Conservation (phyloP, 2,888 invertebrate genomes). For the Apeira syringaria region DNA sequence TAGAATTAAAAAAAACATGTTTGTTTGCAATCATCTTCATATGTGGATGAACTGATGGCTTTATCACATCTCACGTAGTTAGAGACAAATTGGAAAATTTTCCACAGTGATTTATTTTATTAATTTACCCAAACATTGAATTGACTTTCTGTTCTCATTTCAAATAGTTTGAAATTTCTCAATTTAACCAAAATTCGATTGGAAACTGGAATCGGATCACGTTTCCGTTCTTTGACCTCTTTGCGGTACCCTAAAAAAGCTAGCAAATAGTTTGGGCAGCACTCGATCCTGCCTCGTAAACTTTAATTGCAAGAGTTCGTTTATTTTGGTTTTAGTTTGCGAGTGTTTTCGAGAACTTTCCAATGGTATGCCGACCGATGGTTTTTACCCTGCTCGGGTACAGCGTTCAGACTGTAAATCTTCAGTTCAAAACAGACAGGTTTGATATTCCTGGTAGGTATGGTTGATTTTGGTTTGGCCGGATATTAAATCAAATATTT, state of each 20-base stretch:
- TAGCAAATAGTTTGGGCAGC: conserved; percentile 27
- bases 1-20: too few relatives aligned
- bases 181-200: conserved; percentile 15
- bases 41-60: too few relatives aligned
- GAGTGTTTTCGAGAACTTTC: conserved; percentile 28
- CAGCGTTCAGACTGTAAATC: conserved; percentile 3
- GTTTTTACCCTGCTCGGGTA: not conserved
- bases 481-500: too few relatives aligned
- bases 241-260: conserved; percentile 25
- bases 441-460: conserved; percentile 4
- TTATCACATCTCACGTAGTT: too few relatives aligned
- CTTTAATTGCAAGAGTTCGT: conserved; percentile 54
- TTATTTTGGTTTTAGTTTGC: conserved; percentile 41
- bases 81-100: too few relatives aligned
- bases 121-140: too few relatives aligned
- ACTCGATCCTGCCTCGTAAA: conserved; percentile 37
- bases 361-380: conserved; percentile 1
- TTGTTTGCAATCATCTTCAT: too few relatives aligned
- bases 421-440: not conserved
- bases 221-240: conserved; percentile 17
- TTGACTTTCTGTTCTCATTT: conserved; percentile 9
- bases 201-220: conserved; percentile 11
- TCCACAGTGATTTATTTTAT: too few relatives aligned
- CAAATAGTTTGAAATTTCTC: conserved; percentile 1
- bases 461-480: not conserved